Evolutionary conservation across 1,140 invertebrate genomes (phyloP).

Genomic region (Drosophila gunungcola): DNA sequence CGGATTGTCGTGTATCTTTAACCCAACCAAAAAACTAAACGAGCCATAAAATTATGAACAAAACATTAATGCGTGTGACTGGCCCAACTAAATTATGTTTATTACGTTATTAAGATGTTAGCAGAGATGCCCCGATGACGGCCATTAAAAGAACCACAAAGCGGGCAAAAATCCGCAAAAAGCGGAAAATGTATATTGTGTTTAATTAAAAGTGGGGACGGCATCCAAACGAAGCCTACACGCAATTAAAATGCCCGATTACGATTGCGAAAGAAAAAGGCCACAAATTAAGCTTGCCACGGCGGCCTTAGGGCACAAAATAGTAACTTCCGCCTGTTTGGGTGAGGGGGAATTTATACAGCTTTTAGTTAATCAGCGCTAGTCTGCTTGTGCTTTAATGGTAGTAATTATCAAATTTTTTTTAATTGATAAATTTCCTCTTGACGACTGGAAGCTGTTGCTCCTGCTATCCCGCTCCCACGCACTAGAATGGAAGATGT

Average conservation of each 20-base stretch:
- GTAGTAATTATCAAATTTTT: constrained; percentile 74
- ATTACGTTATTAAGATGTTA: constrained; percentile 82
- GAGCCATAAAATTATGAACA: constrained; percentile 75
- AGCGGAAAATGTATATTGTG: constrained; percentile 78
- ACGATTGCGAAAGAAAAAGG: constrained; percentile 34
- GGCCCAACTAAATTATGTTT: constrained; percentile 77
- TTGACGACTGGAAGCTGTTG: constrained; percentile 16
- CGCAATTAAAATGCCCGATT: constrained; percentile 77
- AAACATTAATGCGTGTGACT: constrained; percentile 50
- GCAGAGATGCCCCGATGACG: constrained; percentile 69
- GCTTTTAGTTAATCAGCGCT: constrained; percentile 45
- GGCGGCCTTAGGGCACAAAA: constrained; percentile 57
- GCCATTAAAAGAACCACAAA: constrained; percentile 48
- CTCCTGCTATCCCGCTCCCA: constrained; percentile 12
- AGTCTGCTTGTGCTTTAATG: constrained; percentile 33
- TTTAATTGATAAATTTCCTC: constrained; percentile 66
- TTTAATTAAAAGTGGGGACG: constrained; percentile 68
- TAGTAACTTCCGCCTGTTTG: constrained; percentile 68
- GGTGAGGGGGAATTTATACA: neutral
- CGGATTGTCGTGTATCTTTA: constrained; percentile 52
- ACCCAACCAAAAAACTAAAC: constrained; percentile 67
- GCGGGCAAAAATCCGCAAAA: constrained; percentile 75
- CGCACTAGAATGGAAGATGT: neutral
- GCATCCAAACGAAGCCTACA: constrained; percentile 75
- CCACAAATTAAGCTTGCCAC: constrained; percentile 63